Evolutionary conservation across 2,113 vertebrate genomes (phyloP).

Genomic region (Toxotes chatareus): DNA sequence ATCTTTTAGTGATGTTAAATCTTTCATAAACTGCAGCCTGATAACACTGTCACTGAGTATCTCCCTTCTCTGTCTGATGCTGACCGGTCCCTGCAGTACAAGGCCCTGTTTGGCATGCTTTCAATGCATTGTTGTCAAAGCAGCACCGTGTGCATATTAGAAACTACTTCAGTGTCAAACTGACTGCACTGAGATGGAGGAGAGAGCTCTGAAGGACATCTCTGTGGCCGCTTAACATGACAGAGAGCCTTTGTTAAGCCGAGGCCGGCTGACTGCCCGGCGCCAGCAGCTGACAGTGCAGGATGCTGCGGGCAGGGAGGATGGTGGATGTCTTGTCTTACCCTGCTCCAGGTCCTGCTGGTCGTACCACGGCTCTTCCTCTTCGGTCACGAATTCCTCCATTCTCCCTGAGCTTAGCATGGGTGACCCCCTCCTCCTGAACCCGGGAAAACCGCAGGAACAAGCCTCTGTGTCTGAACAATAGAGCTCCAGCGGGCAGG

Average conservation of each 20-base stretch:
- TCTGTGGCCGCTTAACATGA: neutral
- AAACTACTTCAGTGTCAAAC: neutral
- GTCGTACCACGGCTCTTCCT: slow-evolving; percentile 98
- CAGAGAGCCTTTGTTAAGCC: slow-evolving; percentile 62
- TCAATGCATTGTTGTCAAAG: slow-evolving; percentile 56
- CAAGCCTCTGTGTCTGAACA: slow-evolving; percentile 39
- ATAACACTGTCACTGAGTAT: neutral
- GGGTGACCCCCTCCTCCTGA: slow-evolving; percentile 22
- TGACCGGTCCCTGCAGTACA: neutral
- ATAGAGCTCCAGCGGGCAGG: slow-evolving; percentile 35
- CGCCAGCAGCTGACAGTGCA: slow-evolving; percentile 33
- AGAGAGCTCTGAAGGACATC: neutral
- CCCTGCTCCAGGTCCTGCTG: slow-evolving; percentile 98
- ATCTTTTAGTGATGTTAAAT: neutral
- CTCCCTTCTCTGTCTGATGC: neutral
- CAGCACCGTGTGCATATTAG: neutral
- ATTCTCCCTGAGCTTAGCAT: slow-evolving; percentile 89
- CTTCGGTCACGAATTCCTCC: slow-evolving; percentile 95
- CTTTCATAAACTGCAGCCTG: neutral
- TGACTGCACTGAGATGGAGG: neutral
- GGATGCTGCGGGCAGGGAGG: slow-evolving; percentile 61
- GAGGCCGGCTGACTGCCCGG: slow-evolving; percentile 47
- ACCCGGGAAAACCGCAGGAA: neutral
- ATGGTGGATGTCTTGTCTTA: slow-evolving; percentile 72
- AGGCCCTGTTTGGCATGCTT: slow-evolving; percentile 54